Evolutionary conservation across 2,113 vertebrate species (phyloP).

Genomic region (Pica pica): DNA sequence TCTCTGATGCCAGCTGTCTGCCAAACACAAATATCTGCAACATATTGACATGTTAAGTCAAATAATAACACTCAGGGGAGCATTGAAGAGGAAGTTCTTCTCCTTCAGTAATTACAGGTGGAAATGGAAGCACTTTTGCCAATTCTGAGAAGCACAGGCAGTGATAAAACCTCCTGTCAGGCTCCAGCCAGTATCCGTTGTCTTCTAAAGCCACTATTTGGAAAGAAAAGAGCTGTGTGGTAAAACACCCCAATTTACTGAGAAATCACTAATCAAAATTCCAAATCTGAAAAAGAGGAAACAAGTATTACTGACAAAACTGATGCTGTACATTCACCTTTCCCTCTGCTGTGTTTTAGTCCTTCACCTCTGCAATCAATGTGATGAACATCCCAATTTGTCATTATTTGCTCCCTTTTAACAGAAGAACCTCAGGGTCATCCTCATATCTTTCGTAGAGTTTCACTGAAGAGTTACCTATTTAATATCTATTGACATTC

Average conservation of each 20-base stretch:
- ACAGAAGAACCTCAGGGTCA: neutral
- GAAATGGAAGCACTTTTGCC: neutral
- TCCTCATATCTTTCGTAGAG: neutral
- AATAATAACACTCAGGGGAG: neutral
- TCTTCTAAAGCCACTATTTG: neutral
- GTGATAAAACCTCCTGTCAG: neutral
- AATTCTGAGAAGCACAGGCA: neutral
- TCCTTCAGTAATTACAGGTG: neutral
- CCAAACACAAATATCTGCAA: neutral
- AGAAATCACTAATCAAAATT: neutral
- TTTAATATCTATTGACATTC: neutral
- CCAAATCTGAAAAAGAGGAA: neutral
- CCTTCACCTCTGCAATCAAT: neutral
- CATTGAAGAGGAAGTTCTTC: neutral
- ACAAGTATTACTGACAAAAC: neutral
- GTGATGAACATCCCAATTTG: neutral
- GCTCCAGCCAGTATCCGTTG: neutral
- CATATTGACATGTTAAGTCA: neutral
- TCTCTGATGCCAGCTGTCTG: neutral
- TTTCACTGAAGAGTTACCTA: neutral
- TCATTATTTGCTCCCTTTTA: neutral
- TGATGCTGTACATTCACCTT: neutral
- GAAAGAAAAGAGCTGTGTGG: neutral
- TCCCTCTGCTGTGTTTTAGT: neutral
- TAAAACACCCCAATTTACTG: neutral